phyloP scores from a whole-genome alignment of 2,113 vertebrate genomes.

The Asarcornis scutulata region DNA sequence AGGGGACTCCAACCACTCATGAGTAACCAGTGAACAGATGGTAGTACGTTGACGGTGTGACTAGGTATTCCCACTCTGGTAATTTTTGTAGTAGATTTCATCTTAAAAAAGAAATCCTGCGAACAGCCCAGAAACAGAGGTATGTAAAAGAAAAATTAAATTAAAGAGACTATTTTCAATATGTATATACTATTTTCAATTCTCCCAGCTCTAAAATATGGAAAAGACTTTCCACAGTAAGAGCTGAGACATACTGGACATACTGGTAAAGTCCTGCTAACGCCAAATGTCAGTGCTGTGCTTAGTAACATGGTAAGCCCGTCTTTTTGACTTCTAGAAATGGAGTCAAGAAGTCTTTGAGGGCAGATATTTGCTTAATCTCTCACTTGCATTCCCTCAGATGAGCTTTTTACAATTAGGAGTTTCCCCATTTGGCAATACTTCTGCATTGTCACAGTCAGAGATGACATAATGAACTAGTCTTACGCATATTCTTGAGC shows the following conservation, averaged over 20 bases:
- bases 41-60: constrained; percentile 17
- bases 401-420: constrained; percentile 21
- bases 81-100: constrained; percentile 1
- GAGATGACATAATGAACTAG: constrained; percentile 46
- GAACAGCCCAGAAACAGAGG: not conserved
- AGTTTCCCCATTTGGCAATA: constrained; percentile 18
- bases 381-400: constrained; percentile 15
- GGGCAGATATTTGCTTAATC: constrained; percentile 31
- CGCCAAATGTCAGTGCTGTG: not conserved
- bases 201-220: not conserved
- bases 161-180: not conserved
- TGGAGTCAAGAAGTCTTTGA: not conserved
- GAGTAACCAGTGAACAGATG: constrained; percentile 48
- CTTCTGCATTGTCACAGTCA: constrained; percentile 27
- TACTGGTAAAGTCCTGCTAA: not conserved
- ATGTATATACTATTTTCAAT: not conserved
- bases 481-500: not conserved
- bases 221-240: not conserved
- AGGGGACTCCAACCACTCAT: constrained; percentile 21
- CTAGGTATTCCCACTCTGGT: constrained; percentile 2
- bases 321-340: constrained; percentile 9
- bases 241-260: not conserved
- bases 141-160: not conserved
- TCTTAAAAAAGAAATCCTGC: not conserved
- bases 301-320: not conserved